Percentiles rank a stretch among this genome's conserved stretches.
These are phyloP conservation scores for Argopecten irradians DNA, from an alignment of 1,140 invertebrate species.

Conservation along the genomic window DNA sequence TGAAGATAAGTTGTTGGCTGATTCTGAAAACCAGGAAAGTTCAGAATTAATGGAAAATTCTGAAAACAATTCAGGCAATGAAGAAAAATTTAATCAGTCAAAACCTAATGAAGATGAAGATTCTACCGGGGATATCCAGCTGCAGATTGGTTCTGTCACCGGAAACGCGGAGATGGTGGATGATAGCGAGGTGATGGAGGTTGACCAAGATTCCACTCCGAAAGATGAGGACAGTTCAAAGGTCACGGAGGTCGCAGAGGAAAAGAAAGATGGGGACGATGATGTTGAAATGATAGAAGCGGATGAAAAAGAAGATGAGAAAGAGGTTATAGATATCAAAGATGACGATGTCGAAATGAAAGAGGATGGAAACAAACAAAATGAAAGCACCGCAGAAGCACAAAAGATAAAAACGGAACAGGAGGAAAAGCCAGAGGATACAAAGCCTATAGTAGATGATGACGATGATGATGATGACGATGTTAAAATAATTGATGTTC, in stretches of 20 bases:
- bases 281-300: slow-evolving; percentile 8
- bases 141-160: slow-evolving; percentile 56
- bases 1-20: slow-evolving; percentile 35
- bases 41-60: neutral
- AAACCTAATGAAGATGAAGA: slow-evolving; percentile 48
- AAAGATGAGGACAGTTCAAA: neutral
- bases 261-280: slow-evolving; percentile 1
- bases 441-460: neutral
- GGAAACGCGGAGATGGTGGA: slow-evolving; percentile 39
- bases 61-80: neutral
- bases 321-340: neutral
- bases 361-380: neutral
- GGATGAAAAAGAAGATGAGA: slow-evolving; percentile 5
- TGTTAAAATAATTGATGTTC: neutral
- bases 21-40: neutral
- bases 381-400: neutral
- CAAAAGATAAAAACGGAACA: neutral
- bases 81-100: slow-evolving; percentile 28
- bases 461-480: neutral
- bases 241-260: slow-evolving; percentile 33
- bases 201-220: slow-evolving; percentile 30
- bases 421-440: neutral
- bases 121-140: slow-evolving; percentile 41
- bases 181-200: slow-evolving; percentile 19
- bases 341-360: neutral